Conservation (phyloP, 2,888 invertebrate species). For the Tachina lurida region DNA sequence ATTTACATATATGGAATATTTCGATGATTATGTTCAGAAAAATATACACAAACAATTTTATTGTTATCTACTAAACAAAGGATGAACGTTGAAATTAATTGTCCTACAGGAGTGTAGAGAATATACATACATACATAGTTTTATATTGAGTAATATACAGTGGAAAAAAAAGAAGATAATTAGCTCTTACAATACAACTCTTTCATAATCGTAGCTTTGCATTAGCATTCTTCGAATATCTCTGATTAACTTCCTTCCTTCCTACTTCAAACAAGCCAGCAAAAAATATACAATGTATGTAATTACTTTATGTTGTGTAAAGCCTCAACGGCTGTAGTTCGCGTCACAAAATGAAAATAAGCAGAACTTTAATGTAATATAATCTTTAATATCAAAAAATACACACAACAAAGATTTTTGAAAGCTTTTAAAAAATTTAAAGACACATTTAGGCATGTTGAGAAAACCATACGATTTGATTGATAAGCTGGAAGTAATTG, state of each 20-base stretch:
- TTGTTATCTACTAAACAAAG: slow-evolving; percentile 23
- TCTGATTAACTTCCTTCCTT: slow-evolving; percentile 61
- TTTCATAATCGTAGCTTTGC: slow-evolving; percentile 5
- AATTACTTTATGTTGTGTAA: slow-evolving; percentile 37
- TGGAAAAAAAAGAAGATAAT: not conserved
- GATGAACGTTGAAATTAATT: slow-evolving; percentile 36
- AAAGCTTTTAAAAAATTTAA: no score
- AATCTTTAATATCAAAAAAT: not conserved
- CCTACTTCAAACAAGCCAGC: slow-evolving; percentile 13
- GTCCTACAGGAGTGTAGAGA: not conserved
- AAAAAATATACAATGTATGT: slow-evolving; percentile 25
- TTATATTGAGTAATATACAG: not conserved
- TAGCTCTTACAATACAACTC: not conserved
- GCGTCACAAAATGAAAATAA: not conserved
- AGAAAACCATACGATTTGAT: no score
- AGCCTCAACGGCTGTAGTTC: slow-evolving; percentile 23
- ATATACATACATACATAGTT: not conserved
- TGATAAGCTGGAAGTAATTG: no score
- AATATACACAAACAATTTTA: not conserved
- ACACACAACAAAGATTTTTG: not conserved
- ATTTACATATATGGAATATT: not conserved
- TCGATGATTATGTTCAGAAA: slow-evolving; percentile 10
- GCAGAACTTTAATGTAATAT: not conserved
- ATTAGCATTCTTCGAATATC: slow-evolving; percentile 57
- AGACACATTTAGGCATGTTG: no score